A percentile compares a stretch with the other conserved stretches of the same genome.
Conservation (phyloP, 2,113 vertebrate genomes). For the Anguilla japonica region DNA sequence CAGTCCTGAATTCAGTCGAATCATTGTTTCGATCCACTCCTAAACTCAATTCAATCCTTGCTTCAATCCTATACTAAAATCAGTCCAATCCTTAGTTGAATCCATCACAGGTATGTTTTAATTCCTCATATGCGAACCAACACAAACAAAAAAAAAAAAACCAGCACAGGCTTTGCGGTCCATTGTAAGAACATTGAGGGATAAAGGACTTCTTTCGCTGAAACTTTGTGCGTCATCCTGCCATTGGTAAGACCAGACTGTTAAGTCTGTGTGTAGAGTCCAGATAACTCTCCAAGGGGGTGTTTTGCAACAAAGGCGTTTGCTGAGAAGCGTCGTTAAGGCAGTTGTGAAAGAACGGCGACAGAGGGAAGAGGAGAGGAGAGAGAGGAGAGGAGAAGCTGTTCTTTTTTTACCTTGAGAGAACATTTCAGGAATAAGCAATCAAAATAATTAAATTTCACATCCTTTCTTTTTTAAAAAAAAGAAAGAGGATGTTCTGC, state of each 20-base stretch:
- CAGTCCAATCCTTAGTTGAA: no score
- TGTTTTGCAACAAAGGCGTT: constrained; percentile 44
- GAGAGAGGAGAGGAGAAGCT: constrained; percentile 28
- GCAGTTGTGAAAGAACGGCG: constrained; percentile 40
- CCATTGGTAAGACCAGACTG: constrained; percentile 29
- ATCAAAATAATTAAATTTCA: constrained; percentile 58
- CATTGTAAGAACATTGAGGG: neutral
- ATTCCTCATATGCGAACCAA: no score
- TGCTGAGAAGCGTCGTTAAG: constrained; percentile 47
- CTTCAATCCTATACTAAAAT: no score
- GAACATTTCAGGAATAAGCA: constrained; percentile 33
- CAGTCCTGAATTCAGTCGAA: no score
- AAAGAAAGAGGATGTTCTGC: neutral
- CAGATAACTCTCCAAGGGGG: constrained; percentile 55
- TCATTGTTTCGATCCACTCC: no score
- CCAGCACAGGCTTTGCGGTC: neutral
- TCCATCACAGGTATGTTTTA: no score
- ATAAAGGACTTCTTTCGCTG: neutral
- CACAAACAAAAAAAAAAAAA: no score
- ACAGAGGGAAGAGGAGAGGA: neutral
- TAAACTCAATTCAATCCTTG: no score
- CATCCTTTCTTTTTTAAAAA: constrained; percentile 16
- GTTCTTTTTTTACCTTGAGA: constrained; percentile 33
- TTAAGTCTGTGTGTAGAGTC: constrained; percentile 53
- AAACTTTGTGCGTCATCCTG: constrained; percentile 2